Conservation (phyloP, 1,140 invertebrate species). For the Sarcophaga peregrina region DNA sequence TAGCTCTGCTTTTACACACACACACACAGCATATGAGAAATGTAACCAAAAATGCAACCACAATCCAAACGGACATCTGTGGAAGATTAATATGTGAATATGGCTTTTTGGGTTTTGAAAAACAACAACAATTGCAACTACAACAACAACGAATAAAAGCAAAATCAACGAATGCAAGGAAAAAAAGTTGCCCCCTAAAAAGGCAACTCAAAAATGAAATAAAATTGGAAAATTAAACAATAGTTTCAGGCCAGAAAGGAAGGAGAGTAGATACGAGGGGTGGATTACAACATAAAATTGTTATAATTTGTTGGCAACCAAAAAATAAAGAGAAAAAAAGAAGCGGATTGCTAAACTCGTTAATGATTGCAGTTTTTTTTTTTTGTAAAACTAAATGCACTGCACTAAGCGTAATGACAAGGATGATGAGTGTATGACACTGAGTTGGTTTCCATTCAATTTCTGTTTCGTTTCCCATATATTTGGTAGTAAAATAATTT, state of each 20-base stretch:
- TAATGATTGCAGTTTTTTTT: not conserved
- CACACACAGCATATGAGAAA: not conserved
- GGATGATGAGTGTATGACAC: no score
- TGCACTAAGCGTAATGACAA: no score
- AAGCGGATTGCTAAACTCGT: not conserved
- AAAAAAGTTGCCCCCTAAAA: no score
- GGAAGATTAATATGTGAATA: slow-evolving; percentile 25
- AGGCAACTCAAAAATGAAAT: no score
- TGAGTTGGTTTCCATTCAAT: no score
- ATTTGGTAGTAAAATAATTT: no score
- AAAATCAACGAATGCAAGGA: no score
- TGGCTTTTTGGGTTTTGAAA: not conserved
- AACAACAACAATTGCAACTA: no score
- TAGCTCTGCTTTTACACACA: not conserved
- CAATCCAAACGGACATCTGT: slow-evolving; percentile 21
- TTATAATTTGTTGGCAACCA: not conserved
- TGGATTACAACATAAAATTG: not conserved
- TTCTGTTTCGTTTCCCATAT: no score
- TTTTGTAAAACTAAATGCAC: not conserved
- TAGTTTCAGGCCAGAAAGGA: no score
- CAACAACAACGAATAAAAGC: no score
- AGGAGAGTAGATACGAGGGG: not conserved
- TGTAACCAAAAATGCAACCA: slow-evolving; percentile 19
- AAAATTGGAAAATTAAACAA: no score
- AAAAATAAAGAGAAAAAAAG: not conserved